Percentiles rank a stretch among this genome's conserved stretches.
Evolutionary conservation across 2,113 vertebrate species (phyloP).

Genomic region (Odocoileus virginianus): DNA sequence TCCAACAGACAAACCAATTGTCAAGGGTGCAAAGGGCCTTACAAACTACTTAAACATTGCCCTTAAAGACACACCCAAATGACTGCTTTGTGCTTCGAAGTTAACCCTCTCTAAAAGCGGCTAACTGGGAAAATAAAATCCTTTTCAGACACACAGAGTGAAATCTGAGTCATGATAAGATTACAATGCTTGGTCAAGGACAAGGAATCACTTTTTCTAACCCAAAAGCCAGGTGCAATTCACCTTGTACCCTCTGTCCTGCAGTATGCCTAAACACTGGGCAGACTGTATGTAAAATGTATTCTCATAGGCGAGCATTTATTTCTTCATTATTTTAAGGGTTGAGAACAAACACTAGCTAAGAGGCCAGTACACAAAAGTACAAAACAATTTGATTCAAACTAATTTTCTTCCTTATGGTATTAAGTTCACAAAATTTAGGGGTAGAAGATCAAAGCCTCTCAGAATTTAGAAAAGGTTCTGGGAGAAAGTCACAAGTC

Average conservation of each 20-base stretch:
- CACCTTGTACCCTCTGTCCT: background rate
- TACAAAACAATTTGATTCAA: background rate
- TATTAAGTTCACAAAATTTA: slow-evolving; percentile 2
- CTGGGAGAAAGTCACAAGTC: background rate
- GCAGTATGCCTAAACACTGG: background rate
- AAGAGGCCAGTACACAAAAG: background rate
- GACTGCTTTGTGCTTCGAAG: background rate
- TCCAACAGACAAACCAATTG: background rate
- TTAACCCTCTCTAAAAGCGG: background rate
- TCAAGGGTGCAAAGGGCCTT: background rate
- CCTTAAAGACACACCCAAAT: background rate
- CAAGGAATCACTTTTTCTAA: slow-evolving; percentile 17
- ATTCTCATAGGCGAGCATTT: background rate
- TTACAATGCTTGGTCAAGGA: slow-evolving; percentile 38
- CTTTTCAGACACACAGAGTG: background rate
- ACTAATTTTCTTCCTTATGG: background rate
- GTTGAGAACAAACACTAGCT: background rate
- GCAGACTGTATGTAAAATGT: background rate
- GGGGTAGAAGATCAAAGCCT: background rate
- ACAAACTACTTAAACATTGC: background rate
- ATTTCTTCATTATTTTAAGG: background rate
- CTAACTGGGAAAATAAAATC: slow-evolving; percentile 8
- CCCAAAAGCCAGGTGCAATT: background rate
- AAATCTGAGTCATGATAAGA: slow-evolving; percentile 28
- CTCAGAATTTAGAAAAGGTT: background rate